Evolutionary conservation across 2,888 invertebrate species (phyloP).

Genomic region (Poecilobothrus nobilitatus): DNA sequence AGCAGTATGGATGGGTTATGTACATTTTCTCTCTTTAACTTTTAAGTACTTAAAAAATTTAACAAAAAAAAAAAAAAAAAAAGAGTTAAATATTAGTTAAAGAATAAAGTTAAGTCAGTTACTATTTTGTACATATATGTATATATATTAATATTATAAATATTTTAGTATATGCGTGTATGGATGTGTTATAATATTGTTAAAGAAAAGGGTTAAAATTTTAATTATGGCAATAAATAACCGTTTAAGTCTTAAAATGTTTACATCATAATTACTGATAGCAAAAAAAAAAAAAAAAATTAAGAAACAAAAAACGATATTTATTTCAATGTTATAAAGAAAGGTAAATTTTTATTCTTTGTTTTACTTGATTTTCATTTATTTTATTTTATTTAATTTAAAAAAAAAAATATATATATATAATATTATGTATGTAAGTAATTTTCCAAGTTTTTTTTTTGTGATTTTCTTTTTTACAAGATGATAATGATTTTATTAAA

Average conservation of each 20-base stretch:
- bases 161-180: not conserved
- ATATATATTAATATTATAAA: not conserved
- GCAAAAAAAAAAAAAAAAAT: not conserved
- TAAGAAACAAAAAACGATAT: not conserved
- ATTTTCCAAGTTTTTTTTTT: no score
- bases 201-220: constrained; percentile 22
- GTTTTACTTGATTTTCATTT: no score
- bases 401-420: no score
- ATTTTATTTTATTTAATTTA: no score
- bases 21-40: not conserved
- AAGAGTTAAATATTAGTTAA: not conserved
- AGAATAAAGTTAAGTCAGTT: not conserved
- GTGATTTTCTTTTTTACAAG: no score
- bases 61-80: no score
- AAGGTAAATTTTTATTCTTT: not conserved
- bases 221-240: constrained; percentile 28
- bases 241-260: constrained; percentile 23
- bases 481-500: no score
- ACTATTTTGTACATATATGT: not conserved
- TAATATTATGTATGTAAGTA: no score
- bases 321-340: not conserved
- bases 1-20: not conserved
- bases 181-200: constrained; percentile 7
- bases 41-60: no score
- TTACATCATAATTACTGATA: constrained; percentile 15